A percentile compares a stretch with the other conserved stretches of the same genome.
Evolutionary conservation across 2,797 vertebrate species (phyloP).

Genomic region (Propithecus deckenii): DNA sequence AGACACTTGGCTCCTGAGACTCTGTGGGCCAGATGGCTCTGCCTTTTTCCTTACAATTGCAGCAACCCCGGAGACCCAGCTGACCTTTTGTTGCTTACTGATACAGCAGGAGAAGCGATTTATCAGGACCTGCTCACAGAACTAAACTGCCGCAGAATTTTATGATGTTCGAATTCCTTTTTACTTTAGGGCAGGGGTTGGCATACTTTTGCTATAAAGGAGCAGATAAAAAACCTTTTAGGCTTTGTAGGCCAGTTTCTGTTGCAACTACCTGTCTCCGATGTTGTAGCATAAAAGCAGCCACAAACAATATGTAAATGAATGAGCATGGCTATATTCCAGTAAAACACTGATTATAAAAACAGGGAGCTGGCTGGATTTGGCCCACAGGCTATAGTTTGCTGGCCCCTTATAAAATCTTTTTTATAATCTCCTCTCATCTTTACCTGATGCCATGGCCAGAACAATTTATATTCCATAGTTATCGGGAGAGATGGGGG

Average conservation of each 20-base stretch:
- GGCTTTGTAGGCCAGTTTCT: not conserved
- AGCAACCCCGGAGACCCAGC: not conserved
- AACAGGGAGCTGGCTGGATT: not conserved
- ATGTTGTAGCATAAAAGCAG: not conserved
- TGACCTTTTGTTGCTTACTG: not conserved
- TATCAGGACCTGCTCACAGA: not conserved
- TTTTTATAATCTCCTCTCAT: not conserved
- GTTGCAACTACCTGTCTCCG: not conserved
- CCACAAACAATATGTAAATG: not conserved
- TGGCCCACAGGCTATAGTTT: not conserved
- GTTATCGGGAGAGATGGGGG: not conserved
- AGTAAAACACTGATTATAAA: not conserved
- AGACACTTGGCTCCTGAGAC: not conserved
- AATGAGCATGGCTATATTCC: not conserved
- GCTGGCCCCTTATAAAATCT: not conserved
- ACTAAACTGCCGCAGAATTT: not conserved
- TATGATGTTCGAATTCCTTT: constrained; percentile 13
- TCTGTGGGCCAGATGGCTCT: not conserved
- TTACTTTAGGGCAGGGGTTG: not conserved
- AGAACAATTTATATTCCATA: not conserved
- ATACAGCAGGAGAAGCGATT: not conserved
- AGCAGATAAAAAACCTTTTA: not conserved
- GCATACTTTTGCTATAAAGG: not conserved
- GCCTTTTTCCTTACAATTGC: not conserved
- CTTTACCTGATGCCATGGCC: not conserved